These are phyloP conservation scores for Anthopleura sola DNA, from an alignment of 64 coral and sea anemone genomes.

Conservation along the genomic window DNA sequence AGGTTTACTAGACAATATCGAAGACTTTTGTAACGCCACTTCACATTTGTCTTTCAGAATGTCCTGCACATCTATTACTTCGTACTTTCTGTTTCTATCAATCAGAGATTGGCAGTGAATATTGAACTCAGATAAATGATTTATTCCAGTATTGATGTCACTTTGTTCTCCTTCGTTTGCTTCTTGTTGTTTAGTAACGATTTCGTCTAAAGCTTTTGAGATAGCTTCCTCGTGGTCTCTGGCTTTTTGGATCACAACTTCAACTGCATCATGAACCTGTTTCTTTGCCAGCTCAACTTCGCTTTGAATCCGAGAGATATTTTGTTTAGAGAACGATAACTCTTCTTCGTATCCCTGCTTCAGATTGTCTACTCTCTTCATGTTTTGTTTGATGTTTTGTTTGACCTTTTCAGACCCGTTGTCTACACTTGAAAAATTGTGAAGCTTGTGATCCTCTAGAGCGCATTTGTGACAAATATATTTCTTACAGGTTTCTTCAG, in stretches of 20 bases:
- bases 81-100: neutral
- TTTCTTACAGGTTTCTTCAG: conserved; percentile 1
- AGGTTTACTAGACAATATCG: neutral
- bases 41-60: neutral
- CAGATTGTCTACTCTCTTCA: neutral
- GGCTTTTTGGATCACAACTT: neutral
- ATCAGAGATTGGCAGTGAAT: neutral
- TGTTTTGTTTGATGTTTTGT: neutral
- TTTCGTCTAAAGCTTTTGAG: neutral
- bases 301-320: neutral
- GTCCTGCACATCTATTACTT: neutral
- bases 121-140: neutral
- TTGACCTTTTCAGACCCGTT: neutral
- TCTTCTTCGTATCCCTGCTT: neutral
- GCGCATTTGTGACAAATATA: conserved; percentile 17
- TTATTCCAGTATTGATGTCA: neutral
- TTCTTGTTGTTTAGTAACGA: neutral
- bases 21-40: neutral
- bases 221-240: neutral
- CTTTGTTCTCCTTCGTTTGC: conserved; percentile 1
- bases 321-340: neutral
- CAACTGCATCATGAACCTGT: neutral
- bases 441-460: neutral
- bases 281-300: conserved; percentile 1
- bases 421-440: neutral